Evolutionary conservation across 2,113 vertebrate species (phyloP).

Genomic region (Carollia perspicillata): DNA sequence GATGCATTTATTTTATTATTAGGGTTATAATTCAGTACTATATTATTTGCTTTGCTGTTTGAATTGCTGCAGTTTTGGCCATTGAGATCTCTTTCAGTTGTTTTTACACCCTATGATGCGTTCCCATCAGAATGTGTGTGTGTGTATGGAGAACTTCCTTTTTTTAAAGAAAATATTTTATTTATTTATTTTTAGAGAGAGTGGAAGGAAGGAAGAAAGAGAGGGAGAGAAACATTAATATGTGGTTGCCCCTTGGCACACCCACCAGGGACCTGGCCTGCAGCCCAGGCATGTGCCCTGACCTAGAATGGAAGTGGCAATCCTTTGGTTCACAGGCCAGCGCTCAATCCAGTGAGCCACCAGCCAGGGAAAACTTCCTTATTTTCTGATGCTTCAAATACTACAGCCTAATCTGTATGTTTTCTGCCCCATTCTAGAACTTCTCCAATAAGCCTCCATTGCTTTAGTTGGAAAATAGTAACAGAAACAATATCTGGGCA

Average conservation of each 20-base stretch:
- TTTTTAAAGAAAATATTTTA: no score
- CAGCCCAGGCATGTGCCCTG: no score
- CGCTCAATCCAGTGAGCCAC: no score
- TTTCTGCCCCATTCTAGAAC: neutral
- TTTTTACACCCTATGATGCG: neutral
- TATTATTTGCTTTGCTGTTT: neutral
- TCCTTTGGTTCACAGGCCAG: no score
- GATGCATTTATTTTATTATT: neutral
- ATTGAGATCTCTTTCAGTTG: neutral
- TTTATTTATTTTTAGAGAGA: no score
- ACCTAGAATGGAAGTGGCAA: no score
- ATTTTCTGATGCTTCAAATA: neutral
- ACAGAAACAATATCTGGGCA: neutral
- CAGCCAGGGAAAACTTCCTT: neutral
- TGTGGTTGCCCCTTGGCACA: no score
- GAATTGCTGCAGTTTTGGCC: neutral
- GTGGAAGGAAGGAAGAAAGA: no score
- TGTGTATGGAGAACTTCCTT: no score
- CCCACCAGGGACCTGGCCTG: no score
- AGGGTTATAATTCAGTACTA: neutral
- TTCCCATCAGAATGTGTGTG: neutral
- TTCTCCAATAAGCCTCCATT: neutral
- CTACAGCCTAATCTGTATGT: neutral
- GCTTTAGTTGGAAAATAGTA: neutral
- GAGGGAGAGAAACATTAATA: no score